Evolutionary conservation across 2,888 invertebrate species (phyloP).

Genomic region (Blomia tropicalis): DNA sequence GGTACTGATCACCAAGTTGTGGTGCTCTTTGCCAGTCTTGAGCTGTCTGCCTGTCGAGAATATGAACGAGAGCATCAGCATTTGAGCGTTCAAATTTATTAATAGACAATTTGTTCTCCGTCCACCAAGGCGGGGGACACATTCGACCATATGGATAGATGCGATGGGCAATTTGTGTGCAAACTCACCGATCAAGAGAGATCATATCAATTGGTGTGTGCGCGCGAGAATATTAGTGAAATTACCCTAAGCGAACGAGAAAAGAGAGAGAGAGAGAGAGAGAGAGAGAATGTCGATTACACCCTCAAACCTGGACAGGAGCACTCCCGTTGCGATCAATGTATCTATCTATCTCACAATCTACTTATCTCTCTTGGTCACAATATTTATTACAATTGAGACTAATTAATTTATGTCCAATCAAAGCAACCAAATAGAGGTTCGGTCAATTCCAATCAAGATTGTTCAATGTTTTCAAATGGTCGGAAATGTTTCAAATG

Average conservation of each 20-base stretch:
- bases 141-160: too few relatives aligned
- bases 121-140: not conserved
- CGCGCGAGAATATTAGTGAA: conserved; percentile 10
- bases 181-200: not conserved
- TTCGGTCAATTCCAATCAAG: too few relatives aligned
- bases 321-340: not conserved
- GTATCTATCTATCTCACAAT: too few relatives aligned
- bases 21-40: too few relatives aligned
- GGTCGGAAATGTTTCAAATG: too few relatives aligned
- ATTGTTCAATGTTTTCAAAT: too few relatives aligned
- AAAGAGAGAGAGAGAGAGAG: not conserved
- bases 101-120: conserved; percentile 6
- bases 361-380: too few relatives aligned
- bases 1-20: too few relatives aligned
- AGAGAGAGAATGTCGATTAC: not conserved
- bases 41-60: too few relatives aligned
- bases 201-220: conserved; percentile 15
- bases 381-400: not conserved
- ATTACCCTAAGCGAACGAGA: not conserved
- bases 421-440: too few relatives aligned
- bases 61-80: too few relatives aligned
- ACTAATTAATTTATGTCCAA: too few relatives aligned
- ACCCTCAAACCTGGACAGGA: not conserved
- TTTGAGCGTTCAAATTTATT: conserved; percentile 2
- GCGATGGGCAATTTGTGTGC: not conserved